Base-by-base conservation (phyloP, 2,113 vertebrate genomes). In the Pituophis catenifer region DNA sequence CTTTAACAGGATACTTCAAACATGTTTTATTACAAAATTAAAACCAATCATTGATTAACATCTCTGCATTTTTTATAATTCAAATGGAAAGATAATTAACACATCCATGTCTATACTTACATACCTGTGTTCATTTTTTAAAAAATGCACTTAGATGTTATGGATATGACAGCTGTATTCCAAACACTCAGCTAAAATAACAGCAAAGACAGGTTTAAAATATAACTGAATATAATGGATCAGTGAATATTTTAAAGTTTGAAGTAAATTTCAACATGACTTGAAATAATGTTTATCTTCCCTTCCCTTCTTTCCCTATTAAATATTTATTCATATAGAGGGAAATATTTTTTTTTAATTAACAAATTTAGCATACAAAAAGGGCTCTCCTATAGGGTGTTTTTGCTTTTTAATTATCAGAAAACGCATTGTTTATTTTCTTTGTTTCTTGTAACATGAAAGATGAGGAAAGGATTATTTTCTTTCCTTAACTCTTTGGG, bases 401-500 rank as follows among this genome's bases (percentile, higher is more conserved):
- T 44, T 21, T 81, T 44, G 33, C 33, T 23, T 81, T 81, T 81
- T 23, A 95, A 54, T 10, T 33, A 65, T 44, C 93, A 86, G 90
- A 90, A 87, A 2, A 85, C 91, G 53, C 0, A 85, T 90, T 92
- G 91, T 50, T 95, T 94, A 59, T 89, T 85, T 96, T 44, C 17
- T 81, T 94, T 88, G 24, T 93, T 93, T 11, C 90, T 2, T 33
- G 88, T 94, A 93, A 93, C 65, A 86, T 65, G 8, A 90, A 93
- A 95, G 95, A 95, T 91, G 21, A 94, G 90, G 93, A 96, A 87
- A 75, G 91, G 91, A 81, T 91, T 0, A 2, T 94, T 96, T 97
- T 96, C 91, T 58, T 94, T 91, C 94, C 94, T 75, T 96, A 94
- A 96, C 95, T 95, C 94, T 96, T 97, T 96, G 95, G 95, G 92